These are phyloP conservation scores for Drosophila recens DNA, from an alignment of 2,888 invertebrate genomes.

Conservation along the genomic window DNA sequence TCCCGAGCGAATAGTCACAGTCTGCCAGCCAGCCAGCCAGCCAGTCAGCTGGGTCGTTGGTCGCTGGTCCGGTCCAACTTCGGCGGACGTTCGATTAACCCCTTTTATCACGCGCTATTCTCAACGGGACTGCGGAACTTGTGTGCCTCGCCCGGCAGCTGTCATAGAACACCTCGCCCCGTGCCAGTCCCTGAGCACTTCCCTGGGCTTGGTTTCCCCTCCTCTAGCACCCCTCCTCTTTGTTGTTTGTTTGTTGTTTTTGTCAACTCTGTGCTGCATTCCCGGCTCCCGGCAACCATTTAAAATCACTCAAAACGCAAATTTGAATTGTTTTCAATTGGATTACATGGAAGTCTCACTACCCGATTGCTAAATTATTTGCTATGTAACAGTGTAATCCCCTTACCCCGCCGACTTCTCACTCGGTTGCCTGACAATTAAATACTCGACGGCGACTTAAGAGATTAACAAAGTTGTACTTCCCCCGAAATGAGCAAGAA, in stretches of 20 bases:
- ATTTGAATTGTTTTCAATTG: constrained; percentile 77
- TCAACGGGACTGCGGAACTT: constrained; percentile 48
- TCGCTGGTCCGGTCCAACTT: constrained; percentile 25
- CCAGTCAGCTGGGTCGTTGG: constrained; percentile 15
- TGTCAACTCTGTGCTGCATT: constrained; percentile 24
- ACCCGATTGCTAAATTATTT: constrained; percentile 58
- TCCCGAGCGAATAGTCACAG: constrained; percentile 56
- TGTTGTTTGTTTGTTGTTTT: constrained; percentile 38
- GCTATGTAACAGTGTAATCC: constrained; percentile 28
- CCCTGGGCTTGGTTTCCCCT: background rate
- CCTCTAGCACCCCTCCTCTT: too few species aligned
- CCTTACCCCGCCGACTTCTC: background rate
- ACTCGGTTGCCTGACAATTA: constrained; percentile 40
- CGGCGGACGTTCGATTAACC: constrained; percentile 70
- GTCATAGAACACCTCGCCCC: constrained; percentile 51
- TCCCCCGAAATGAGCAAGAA: constrained; percentile 2
- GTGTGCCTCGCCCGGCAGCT: constrained; percentile 52
- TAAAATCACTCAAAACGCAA: constrained; percentile 48
- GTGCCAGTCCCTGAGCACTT: constrained; percentile 1
- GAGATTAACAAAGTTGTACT: constrained; percentile 48
- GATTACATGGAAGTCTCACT: constrained; percentile 59
- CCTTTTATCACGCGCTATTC: constrained; percentile 79
- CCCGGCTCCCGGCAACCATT: constrained; percentile 12
- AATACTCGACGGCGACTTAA: constrained; percentile 43
- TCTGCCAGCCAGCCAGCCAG: background rate